Evolutionary conservation across 1,140 invertebrate species (phyloP).

Genomic region (Panulirus ornatus): DNA sequence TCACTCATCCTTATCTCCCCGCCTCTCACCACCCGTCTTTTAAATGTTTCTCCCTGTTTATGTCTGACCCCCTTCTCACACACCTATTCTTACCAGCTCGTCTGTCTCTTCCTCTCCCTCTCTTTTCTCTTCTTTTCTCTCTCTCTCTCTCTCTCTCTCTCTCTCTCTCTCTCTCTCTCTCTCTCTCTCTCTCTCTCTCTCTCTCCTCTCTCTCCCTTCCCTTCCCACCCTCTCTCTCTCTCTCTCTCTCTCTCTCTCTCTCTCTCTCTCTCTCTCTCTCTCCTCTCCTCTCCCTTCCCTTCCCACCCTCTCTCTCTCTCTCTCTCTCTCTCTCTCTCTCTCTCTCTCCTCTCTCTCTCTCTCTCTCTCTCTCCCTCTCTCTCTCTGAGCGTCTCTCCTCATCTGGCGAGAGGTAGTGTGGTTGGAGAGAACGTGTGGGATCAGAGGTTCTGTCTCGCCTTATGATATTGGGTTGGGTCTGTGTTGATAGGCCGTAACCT

Average conservation of each 20-base stretch:
- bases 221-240: neutral
- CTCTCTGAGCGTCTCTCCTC: constrained; percentile 5
- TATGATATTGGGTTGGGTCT: constrained; percentile 66
- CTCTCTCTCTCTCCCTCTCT: constrained; percentile 25
- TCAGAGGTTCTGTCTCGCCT: constrained; percentile 48
- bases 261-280: neutral
- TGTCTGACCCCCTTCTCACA: neutral
- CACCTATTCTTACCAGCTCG: neutral
- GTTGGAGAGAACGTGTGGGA: constrained; percentile 25
- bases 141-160: neutral
- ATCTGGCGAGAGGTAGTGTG: neutral
- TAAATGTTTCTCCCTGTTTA: neutral
- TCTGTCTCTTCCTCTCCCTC: neutral
- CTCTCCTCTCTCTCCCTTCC: neutral
- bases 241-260: neutral
- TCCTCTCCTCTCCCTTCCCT: neutral
- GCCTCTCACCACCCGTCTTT: neutral
- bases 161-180: neutral
- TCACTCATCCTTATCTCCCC: too few relatives aligned
- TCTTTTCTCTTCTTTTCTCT: neutral
- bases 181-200: neutral
- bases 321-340: neutral
- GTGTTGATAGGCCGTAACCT: constrained; percentile 64
- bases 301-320: neutral
- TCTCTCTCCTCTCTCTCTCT: constrained; percentile 6